These are phyloP conservation scores for Abrostola triplasia DNA, from an alignment of 2,888 invertebrate species.

Conservation along the genomic window DNA sequence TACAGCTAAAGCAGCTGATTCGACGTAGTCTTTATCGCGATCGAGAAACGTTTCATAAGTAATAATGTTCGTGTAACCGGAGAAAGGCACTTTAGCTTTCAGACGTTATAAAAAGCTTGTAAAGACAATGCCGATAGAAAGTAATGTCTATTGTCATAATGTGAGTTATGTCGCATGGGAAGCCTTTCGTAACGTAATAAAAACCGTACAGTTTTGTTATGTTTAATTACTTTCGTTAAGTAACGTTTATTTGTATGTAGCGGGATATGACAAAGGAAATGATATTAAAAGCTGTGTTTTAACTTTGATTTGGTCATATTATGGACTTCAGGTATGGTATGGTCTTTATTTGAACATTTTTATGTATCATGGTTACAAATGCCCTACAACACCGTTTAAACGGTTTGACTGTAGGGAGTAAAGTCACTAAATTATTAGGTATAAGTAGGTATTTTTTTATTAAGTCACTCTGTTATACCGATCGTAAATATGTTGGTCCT, in stretches of 20 bases:
- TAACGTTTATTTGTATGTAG: conserved; percentile 31
- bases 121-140: conserved; percentile 56
- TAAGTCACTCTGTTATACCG: too few relatives aligned
- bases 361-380: too few relatives aligned
- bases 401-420: too few relatives aligned
- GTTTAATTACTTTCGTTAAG: conserved; percentile 37
- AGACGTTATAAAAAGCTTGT: conserved; percentile 36
- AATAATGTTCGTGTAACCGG: conserved; percentile 28
- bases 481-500: too few relatives aligned
- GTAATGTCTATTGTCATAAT: conserved; percentile 51
- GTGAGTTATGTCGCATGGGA: conserved; percentile 64
- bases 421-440: too few relatives aligned
- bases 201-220: conserved; percentile 47
- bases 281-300: neutral
- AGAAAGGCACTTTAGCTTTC: conserved; percentile 42
- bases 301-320: too few relatives aligned
- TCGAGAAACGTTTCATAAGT: conserved; percentile 6
- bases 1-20: neutral
- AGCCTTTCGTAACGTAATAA: conserved; percentile 57
- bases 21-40: neutral
- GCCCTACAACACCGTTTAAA: too few relatives aligned
- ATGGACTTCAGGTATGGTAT: too few relatives aligned
- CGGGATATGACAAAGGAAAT: neutral
- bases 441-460: too few relatives aligned
- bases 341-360: too few relatives aligned